A percentile compares a stretch with the other conserved stretches of the same genome.
Conservation (phyloP, 1,140 invertebrate species). For the Zaprionus tsacasi region DNA sequence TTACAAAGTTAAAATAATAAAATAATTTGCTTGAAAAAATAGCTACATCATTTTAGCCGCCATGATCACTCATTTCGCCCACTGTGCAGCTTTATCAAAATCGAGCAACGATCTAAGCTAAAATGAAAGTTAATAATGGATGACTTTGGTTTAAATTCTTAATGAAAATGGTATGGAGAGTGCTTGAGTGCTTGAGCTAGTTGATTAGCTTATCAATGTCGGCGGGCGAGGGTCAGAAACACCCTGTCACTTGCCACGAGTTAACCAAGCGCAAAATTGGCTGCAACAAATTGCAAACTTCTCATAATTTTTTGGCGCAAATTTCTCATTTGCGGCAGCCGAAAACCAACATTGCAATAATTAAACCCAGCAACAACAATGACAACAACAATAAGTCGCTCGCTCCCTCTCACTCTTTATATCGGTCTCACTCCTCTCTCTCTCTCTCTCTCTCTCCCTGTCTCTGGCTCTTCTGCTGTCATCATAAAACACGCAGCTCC, state of each 20-base stretch:
- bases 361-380: conserved; percentile 46
- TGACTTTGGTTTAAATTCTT: not conserved
- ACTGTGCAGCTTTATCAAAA: not conserved
- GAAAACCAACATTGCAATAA: conserved; percentile 53
- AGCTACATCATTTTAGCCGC: no score
- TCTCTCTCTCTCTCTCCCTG: conserved; percentile 5
- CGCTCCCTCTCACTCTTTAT: conserved; percentile 14
- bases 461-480: conserved; percentile 47
- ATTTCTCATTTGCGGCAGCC: conserved; percentile 40
- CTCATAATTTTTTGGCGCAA: conserved; percentile 32
- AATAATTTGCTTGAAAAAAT: no score
- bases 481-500: conserved; percentile 68
- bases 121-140: not conserved
- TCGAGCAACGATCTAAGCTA: not conserved
- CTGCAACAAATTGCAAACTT: conserved; percentile 43
- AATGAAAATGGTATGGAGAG: not conserved
- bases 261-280: conserved; percentile 42
- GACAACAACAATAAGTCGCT: conserved; percentile 13
- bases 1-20: no score
- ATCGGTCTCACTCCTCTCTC: no score
- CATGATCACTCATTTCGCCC: no score
- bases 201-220: conserved; percentile 36
- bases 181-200: not conserved
- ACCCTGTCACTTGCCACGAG: conserved; percentile 1
- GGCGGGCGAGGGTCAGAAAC: not conserved